These are phyloP conservation scores for Diarsia mendica DNA, from an alignment of 2,888 invertebrate species.

Conservation along the genomic window DNA sequence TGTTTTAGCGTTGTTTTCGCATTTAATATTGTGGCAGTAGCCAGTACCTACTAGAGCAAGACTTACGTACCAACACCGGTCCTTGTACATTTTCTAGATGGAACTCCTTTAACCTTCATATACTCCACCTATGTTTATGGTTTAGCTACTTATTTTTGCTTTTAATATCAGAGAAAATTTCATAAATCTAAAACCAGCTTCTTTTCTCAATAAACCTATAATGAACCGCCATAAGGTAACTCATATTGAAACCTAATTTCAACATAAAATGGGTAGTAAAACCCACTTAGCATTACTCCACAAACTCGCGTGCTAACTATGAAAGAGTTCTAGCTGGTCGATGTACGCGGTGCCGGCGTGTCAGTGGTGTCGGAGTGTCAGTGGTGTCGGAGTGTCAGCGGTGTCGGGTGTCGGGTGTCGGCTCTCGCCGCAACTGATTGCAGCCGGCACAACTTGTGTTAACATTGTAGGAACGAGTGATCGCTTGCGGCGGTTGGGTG, in stretches of 20 bases:
- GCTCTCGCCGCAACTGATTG: constrained; percentile 65
- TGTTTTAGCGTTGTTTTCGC: not conserved
- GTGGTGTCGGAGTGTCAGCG: constrained; percentile 16
- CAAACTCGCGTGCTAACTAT: constrained; percentile 29
- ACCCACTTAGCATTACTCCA: constrained; percentile 15
- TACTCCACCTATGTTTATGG: too few relatives aligned
- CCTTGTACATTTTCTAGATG: not conserved
- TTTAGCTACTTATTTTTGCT: not conserved
- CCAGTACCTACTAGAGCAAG: not conserved
- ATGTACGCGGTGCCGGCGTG: constrained; percentile 20
- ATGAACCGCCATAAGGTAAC: not conserved
- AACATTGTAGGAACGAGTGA: constrained; percentile 54
- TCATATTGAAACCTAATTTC: not conserved
- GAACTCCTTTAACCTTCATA: too few relatives aligned
- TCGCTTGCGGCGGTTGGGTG: constrained; percentile 43
- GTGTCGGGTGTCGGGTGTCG: constrained; percentile 29
- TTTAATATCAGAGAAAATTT: not conserved
- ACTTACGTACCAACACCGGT: not conserved
- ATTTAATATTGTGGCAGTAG: not conserved
- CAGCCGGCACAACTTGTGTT: constrained; percentile 61
- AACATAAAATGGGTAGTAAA: not conserved
- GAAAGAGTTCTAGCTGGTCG: constrained; percentile 15
- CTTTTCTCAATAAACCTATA: not conserved
- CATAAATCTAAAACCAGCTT: not conserved
- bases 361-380: constrained; percentile 12